A percentile compares a stretch with the other conserved stretches of the same genome.
Conservation (phyloP, 2,113 vertebrate species). For the Zeus faber region DNA sequence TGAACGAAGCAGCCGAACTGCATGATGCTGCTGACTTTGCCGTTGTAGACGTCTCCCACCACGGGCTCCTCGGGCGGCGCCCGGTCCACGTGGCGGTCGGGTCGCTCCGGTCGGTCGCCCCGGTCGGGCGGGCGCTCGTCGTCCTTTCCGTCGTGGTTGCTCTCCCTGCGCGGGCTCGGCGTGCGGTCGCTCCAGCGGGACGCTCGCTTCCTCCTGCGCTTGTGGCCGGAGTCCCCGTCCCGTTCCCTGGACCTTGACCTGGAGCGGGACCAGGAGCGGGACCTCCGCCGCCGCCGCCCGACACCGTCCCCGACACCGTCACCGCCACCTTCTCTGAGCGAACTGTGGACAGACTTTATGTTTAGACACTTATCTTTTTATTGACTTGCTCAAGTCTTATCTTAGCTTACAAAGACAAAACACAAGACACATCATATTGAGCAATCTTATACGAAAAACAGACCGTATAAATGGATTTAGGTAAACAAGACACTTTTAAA, state of each 20-base stretch:
- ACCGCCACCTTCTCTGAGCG: too few species aligned
- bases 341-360: too few species aligned
- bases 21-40: slow-evolving; percentile 94
- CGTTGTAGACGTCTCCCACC: slow-evolving; percentile 89
- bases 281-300: neutral
- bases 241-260: slow-evolving; percentile 4
- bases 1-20: slow-evolving; percentile 96
- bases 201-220: slow-evolving; percentile 22
- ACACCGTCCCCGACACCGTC: neutral
- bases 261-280: neutral
- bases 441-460: too few species aligned
- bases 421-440: too few species aligned
- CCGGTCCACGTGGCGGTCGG: slow-evolving; percentile 84
- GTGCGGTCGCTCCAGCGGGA: slow-evolving; percentile 41
- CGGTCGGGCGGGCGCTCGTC: too few species aligned
- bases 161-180: slow-evolving; percentile 45
- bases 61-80: slow-evolving; percentile 86
- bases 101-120: slow-evolving; percentile 5
- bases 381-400: too few species aligned
- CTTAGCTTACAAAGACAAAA: too few species aligned
- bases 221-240: neutral
- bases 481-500: too few species aligned
- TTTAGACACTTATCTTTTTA: too few species aligned
- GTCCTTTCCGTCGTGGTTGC: neutral
- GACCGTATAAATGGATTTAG: too few species aligned